A percentile compares a stretch with the other conserved stretches of the same genome.
phyloP scores from a whole-genome alignment of 2,888 invertebrate species.

The Allophyes oxyacanthae region DNA sequence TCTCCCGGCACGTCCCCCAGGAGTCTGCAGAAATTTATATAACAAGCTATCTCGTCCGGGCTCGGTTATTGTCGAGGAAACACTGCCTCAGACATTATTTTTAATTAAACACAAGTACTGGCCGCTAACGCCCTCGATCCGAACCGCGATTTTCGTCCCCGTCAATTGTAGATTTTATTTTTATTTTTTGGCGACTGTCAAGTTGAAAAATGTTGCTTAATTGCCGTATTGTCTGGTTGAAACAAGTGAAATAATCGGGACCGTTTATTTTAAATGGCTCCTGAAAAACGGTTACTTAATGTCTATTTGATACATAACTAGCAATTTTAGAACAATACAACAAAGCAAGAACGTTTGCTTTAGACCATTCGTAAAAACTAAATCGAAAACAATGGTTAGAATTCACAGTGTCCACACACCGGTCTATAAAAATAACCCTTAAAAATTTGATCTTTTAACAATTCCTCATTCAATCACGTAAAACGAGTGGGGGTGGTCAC shows the following conservation, averaged over 20 bases:
- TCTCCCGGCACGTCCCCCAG: constrained; percentile 85
- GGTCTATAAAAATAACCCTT: constrained; percentile 59
- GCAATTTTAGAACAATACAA: constrained; percentile 5
- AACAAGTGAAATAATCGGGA: constrained; percentile 47
- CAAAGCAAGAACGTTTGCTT: not conserved
- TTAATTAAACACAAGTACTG: constrained; percentile 86
- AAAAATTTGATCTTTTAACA: constrained; percentile 79
- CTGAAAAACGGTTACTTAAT: constrained; percentile 9
- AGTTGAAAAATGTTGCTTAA: constrained; percentile 55
- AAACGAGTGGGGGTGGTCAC: constrained; percentile 72
- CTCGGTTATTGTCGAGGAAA: constrained; percentile 86
- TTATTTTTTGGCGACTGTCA: constrained; percentile 52
- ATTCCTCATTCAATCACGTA: constrained; percentile 85
- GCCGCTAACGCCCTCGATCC: constrained; percentile 72
- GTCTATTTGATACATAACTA: constrained; percentile 1
- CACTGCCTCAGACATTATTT: constrained; percentile 86
- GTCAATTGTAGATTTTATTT: constrained; percentile 59
- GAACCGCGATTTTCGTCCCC: constrained; percentile 67
- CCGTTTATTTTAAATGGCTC: constrained; percentile 46
- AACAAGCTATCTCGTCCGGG: constrained; percentile 88
- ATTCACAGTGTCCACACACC: constrained; percentile 39
- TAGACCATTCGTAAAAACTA: not conserved
- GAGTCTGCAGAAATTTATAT: constrained; percentile 88
- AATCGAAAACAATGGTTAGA: constrained; percentile 9
- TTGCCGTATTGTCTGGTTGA: constrained; percentile 55